Conservation (phyloP, 2,888 invertebrate species). For the Branchinecta sandiegonensis region DNA sequence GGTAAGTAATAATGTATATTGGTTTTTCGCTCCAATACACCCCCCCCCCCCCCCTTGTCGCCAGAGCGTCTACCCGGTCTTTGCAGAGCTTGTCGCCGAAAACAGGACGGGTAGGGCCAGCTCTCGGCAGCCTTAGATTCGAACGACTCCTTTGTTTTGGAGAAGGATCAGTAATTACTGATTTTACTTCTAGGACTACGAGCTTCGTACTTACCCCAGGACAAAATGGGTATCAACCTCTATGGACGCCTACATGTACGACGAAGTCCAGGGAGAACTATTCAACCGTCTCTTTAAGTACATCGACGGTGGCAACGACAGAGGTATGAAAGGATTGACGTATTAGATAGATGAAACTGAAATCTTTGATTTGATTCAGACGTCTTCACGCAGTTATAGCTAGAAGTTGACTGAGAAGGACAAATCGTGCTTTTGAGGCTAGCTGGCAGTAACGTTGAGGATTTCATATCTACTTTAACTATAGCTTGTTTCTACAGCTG, state of each 20-base stretch:
- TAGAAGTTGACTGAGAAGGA: too few species aligned
- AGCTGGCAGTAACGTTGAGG: too few species aligned
- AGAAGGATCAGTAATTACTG: background rate
- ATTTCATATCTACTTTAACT: too few species aligned
- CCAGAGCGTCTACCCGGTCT: too few species aligned
- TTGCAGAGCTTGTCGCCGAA: too few species aligned
- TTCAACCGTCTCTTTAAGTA: constrained; percentile 19
- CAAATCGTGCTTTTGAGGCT: too few species aligned
- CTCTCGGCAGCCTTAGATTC: too few species aligned
- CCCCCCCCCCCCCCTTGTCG: background rate
- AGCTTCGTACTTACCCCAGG: constrained; percentile 4
- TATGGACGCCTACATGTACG: constrained; percentile 13
- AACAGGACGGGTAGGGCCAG: too few species aligned
- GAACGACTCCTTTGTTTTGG: too few species aligned
- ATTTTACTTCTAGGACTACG: background rate
- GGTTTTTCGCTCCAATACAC: background rate
- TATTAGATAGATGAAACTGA: too few species aligned
- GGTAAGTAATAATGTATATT: background rate
- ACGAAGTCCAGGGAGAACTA: background rate
- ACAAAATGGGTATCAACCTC: constrained; percentile 19
- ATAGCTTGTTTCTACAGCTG: background rate
- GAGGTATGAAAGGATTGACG: background rate
- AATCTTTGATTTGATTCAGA: too few species aligned
- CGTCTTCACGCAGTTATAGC: too few species aligned
- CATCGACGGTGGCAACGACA: constrained; percentile 16